Conservation (phyloP, 2,888 invertebrate species). For the Epirrhoe tristata region DNA sequence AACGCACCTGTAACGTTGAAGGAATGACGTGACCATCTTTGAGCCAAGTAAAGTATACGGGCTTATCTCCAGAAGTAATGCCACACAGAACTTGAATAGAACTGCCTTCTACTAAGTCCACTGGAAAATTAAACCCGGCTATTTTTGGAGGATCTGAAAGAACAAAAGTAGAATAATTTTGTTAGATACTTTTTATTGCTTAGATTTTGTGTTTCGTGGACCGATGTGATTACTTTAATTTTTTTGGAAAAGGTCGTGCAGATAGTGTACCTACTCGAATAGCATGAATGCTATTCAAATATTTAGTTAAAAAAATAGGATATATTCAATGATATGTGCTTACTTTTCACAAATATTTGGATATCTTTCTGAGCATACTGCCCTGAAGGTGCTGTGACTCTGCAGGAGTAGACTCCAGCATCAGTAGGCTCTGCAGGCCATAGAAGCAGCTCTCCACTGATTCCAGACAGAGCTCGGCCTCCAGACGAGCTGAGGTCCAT, state of each 20-base stretch:
- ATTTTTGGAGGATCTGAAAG: conserved; percentile 91
- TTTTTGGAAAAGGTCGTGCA: too few relatives aligned
- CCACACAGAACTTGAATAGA: conserved; percentile 93
- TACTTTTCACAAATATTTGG: conserved; percentile 90
- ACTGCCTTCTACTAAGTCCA: conserved; percentile 92
- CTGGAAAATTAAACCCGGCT: conserved; percentile 93
- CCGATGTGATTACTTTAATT: too few relatives aligned
- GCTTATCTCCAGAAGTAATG: conserved; percentile 90
- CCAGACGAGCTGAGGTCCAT: conserved; percentile 61
- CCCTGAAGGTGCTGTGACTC: conserved; percentile 89
- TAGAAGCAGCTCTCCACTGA: conserved; percentile 68
- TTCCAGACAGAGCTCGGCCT: conserved; percentile 62
- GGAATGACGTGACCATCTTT: conserved; percentile 88
- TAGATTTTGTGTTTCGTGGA: too few relatives aligned
- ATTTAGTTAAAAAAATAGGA: too few relatives aligned
- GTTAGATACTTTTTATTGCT: too few relatives aligned
- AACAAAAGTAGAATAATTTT: background rate
- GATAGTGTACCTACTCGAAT: too few relatives aligned
- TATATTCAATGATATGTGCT: conserved; percentile 54
- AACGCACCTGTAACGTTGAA: conserved; percentile 85
- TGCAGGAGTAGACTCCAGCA: conserved; percentile 92
- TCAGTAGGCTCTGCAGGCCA: conserved; percentile 87
- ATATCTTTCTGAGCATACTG: conserved; percentile 91
- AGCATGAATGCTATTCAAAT: too few relatives aligned
- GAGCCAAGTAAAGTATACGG: conserved; percentile 89